phyloP scores from a whole-genome alignment of 2,888 invertebrate genomes.

The Patella pellucida region DNA sequence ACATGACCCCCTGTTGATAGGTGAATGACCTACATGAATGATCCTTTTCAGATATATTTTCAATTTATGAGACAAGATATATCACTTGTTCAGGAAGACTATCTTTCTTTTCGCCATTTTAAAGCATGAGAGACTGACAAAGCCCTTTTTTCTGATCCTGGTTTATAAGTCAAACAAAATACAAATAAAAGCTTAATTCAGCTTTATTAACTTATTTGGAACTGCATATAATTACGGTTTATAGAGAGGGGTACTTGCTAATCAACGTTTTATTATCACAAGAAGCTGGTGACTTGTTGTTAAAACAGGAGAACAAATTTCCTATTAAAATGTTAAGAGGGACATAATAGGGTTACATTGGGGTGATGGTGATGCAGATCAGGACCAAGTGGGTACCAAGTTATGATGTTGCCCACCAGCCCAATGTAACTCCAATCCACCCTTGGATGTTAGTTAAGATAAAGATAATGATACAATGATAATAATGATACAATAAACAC shows the following conservation, averaged over 20 bases:
- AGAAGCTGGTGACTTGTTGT: slow-evolving; percentile 16
- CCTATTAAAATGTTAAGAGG: not conserved
- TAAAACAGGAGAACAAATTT: slow-evolving; percentile 13
- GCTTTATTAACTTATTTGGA: slow-evolving; percentile 38
- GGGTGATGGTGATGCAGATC: no score
- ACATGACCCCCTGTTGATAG: no score
- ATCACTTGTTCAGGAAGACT: no score
- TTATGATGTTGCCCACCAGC: no score
- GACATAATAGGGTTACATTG: no score
- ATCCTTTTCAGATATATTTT: no score
- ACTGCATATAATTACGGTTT: slow-evolving; percentile 36
- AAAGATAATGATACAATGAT: no score
- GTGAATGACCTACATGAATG: no score
- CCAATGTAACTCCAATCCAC: no score
- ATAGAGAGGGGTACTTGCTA: slow-evolving; percentile 25
- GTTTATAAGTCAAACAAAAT: not conserved
- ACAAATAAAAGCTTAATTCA: slow-evolving; percentile 30
- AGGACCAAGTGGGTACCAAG: no score
- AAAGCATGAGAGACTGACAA: not conserved
- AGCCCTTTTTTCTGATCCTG: not conserved
- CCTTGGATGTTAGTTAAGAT: no score
- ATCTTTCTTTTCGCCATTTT: not conserved
- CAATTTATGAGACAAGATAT: no score
- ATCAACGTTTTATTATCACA: slow-evolving; percentile 16
- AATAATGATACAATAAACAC: not conserved